These are phyloP conservation scores for Dipodomys ordii DNA, from an alignment of 2,113 vertebrate genomes.

Conservation along the genomic window DNA sequence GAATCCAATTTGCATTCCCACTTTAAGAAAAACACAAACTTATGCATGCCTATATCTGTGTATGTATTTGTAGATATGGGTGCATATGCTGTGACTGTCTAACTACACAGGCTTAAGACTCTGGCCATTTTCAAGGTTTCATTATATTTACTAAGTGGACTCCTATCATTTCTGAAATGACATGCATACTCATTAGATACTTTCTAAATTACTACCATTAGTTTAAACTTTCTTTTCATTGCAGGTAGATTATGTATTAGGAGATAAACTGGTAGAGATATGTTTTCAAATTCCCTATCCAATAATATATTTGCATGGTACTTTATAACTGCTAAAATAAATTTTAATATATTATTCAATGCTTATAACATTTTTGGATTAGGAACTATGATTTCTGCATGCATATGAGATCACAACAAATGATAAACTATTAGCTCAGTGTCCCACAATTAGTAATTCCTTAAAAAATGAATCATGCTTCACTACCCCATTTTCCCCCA, in stretches of 20 bases:
- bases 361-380: background rate
- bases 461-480: conserved; percentile 40
- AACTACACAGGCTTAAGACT: background rate
- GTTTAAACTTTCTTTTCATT: conserved; percentile 46
- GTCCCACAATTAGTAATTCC: background rate
- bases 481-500: background rate
- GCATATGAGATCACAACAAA: background rate
- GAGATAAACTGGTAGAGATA: background rate
- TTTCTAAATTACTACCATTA: conserved; percentile 10
- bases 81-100: background rate
- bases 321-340: conserved; percentile 3
- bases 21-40: background rate
- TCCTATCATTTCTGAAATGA: background rate
- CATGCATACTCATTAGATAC: background rate
- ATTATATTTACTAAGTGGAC: background rate
- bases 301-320: background rate
- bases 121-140: conserved; percentile 22
- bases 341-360: background rate
- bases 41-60: background rate
- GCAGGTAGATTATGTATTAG: background rate
- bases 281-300: background rate
- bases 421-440: background rate
- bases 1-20: background rate
- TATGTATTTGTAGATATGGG: background rate
- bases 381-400: background rate